These are phyloP conservation scores for Morelia viridis DNA, from an alignment of 2,797 vertebrate genomes.

Conservation along the genomic window DNA sequence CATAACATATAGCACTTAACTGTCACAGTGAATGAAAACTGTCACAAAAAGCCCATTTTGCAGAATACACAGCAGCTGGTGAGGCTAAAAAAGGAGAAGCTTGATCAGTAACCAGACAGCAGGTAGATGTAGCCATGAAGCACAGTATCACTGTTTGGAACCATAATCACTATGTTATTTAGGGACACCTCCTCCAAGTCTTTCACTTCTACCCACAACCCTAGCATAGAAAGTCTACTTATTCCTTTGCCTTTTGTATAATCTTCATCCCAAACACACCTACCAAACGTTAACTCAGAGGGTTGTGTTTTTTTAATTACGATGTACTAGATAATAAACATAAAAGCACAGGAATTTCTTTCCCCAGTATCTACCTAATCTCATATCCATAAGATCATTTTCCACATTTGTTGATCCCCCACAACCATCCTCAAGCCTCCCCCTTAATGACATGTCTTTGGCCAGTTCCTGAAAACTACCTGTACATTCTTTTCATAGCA, in stretches of 20 bases:
- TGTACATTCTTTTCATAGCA: not conserved
- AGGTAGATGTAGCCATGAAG: not conserved
- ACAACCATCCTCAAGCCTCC: not conserved
- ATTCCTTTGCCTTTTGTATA: not conserved
- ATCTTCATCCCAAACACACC: not conserved
- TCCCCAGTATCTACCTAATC: not conserved
- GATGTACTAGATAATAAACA: not conserved
- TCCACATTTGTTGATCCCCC: not conserved
- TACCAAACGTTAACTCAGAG: not conserved
- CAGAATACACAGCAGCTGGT: not conserved
- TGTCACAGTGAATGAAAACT: not conserved
- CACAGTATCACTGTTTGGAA: not conserved
- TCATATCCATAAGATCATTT: not conserved
- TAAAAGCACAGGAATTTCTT: not conserved
- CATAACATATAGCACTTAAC: not conserved
- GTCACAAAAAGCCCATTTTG: not conserved
- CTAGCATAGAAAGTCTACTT: not conserved
- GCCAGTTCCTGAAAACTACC: not conserved
- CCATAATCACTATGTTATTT: not conserved
- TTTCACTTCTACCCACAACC: not conserved
- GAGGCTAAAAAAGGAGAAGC: not conserved
- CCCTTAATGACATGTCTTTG: not conserved
- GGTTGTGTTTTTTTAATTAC: not conserved
- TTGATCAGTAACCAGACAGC: not conserved
- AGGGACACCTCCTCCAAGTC: not conserved